Conservation (phyloP, 2,888 invertebrate species). For the Empis stercorea region DNA sequence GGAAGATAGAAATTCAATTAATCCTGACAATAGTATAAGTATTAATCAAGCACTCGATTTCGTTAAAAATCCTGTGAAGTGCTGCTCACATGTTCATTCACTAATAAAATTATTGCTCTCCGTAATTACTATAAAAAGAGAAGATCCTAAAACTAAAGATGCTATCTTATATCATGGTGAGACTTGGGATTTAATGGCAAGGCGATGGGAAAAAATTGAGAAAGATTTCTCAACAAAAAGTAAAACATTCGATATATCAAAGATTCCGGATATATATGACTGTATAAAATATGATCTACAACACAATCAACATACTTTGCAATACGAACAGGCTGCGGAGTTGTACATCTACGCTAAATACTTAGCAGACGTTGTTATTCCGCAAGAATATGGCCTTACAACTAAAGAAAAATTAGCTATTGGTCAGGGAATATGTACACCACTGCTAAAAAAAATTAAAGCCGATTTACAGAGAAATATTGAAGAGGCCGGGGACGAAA, state of each 20-base stretch:
- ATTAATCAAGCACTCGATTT: constrained; percentile 84
- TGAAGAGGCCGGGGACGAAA: constrained; percentile 85
- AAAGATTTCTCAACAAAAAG: constrained; percentile 95
- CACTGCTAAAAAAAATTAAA: constrained; percentile 85
- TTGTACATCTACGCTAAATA: constrained; percentile 92
- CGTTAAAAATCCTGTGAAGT: constrained; percentile 88
- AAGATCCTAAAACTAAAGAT: constrained; percentile 84
- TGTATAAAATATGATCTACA: constrained; percentile 98
- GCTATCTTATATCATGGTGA: constrained; percentile 94
- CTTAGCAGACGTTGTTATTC: constrained; percentile 96
- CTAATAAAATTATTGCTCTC: constrained; percentile 77
- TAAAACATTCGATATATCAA: constrained; percentile 90
- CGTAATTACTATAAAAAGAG: constrained; percentile 72
- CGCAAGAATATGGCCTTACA: constrained; percentile 97
- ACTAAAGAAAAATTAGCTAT: constrained; percentile 92
- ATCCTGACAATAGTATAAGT: constrained; percentile 85
- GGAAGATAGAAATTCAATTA: constrained; percentile 76
- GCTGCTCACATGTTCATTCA: constrained; percentile 81
- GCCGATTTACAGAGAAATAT: constrained; percentile 91
- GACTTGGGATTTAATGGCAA: constrained; percentile 96
- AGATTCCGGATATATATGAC: constrained; percentile 98
- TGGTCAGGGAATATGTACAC: constrained; percentile 94
- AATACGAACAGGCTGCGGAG: constrained; percentile 76
- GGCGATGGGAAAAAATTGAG: constrained; percentile 95
- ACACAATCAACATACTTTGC: constrained; percentile 91